Percentiles rank a stretch among this genome's conserved stretches.
Conservation (phyloP, 2,797 vertebrate genomes). For the Arctocebus calabarensis region DNA sequence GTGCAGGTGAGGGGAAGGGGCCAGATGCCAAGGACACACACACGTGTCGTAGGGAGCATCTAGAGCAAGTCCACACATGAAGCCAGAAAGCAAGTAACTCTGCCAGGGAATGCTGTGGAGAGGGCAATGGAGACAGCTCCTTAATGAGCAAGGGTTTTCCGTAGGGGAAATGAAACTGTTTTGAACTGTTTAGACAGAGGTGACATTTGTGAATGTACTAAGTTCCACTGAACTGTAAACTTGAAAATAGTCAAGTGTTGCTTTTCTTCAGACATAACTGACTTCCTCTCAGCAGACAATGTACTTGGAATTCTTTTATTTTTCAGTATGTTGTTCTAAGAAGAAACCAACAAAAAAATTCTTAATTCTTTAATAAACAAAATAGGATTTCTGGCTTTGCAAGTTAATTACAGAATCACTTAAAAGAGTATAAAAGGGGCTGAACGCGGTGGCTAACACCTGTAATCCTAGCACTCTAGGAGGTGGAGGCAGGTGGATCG, state of each 20-base stretch:
- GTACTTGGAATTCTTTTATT: not conserved
- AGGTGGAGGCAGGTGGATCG: too few relatives aligned
- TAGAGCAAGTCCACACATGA: not conserved
- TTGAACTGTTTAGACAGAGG: not conserved
- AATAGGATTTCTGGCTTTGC: not conserved
- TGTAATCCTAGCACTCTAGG: too few relatives aligned
- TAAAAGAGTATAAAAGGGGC: not conserved
- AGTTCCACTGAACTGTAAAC: not conserved
- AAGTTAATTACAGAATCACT: not conserved
- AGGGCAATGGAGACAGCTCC: too few relatives aligned
- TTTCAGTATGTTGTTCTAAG: not conserved
- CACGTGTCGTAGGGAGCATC: not conserved
- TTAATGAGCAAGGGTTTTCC: not conserved
- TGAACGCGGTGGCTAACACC: too few relatives aligned
- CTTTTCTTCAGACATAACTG: not conserved
- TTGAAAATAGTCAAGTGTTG: not conserved
- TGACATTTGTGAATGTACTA: not conserved
- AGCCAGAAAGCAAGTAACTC: not conserved
- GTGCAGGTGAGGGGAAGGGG: not conserved
- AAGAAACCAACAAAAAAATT: not conserved
- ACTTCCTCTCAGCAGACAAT: not conserved
- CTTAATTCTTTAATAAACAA: not conserved
- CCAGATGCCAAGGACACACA: not conserved
- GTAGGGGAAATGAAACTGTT: not conserved
- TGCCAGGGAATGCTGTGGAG: not conserved